Percentiles rank a stretch among this genome's conserved stretches.
Evolutionary conservation across 2,797 vertebrate species (phyloP).

Genomic region (Pelodytes ibericus): DNA sequence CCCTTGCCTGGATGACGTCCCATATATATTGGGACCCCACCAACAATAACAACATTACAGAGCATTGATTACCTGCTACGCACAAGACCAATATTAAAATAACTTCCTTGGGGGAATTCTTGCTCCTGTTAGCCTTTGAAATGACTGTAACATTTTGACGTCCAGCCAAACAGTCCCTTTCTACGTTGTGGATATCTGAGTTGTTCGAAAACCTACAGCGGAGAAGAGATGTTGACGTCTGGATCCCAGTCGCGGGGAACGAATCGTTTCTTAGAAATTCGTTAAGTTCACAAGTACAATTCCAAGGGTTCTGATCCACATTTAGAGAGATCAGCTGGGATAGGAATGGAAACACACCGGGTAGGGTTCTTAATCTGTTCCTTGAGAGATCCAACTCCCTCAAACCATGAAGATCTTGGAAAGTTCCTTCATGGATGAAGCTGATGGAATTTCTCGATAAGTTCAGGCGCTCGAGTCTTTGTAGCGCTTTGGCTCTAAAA

Average conservation of each 20-base stretch:
- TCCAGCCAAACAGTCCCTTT: constrained; percentile 74
- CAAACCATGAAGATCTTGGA: constrained; percentile 68
- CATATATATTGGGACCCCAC: too few species aligned
- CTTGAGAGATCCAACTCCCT: constrained; percentile 77
- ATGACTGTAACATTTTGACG: constrained; percentile 72
- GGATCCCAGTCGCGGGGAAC: constrained; percentile 66
- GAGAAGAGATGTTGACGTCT: constrained; percentile 70
- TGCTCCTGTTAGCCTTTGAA: constrained; percentile 60
- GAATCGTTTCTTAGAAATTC: constrained; percentile 74
- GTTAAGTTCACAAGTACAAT: constrained; percentile 77
- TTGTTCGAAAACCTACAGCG: constrained; percentile 67
- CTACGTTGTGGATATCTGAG: constrained; percentile 64
- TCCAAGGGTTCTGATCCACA: constrained; percentile 78
- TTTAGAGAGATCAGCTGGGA: constrained; percentile 73
- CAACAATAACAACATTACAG: not conserved
- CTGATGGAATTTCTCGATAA: constrained; percentile 79
- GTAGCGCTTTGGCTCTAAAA: constrained; percentile 68
- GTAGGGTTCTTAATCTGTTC: constrained; percentile 69
- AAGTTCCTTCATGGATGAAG: constrained; percentile 70
- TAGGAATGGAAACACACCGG: constrained; percentile 74
- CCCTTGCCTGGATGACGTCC: too few species aligned
- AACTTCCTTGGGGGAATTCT: constrained; percentile 73
- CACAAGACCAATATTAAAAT: constrained; percentile 75
- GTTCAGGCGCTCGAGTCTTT: constrained; percentile 74
- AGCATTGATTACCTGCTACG: constrained; percentile 74